These are phyloP conservation scores for Oopsacas minuta DNA, from an alignment of 37 sponge, comb jelly and placozoan genomes.

Conservation along the genomic window DNA sequence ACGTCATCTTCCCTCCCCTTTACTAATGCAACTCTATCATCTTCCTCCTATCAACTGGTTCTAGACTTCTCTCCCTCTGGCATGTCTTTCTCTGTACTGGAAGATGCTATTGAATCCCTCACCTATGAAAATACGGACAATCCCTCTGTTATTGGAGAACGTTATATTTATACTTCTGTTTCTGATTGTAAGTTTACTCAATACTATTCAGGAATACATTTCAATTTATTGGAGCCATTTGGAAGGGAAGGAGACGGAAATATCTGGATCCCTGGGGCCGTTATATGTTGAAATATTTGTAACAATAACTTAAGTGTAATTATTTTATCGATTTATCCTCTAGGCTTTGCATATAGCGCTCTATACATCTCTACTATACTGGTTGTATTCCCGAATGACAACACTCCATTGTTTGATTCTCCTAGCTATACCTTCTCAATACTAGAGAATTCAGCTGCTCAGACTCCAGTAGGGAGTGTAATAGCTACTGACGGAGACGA, in stretches of 20 bases:
- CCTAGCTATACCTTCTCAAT: background rate
- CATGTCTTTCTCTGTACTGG: background rate
- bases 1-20: background rate
- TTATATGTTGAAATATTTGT: too few species aligned
- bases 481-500: background rate
- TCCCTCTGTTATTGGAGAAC: background rate
- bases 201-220: too few species aligned
- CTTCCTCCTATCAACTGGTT: background rate
- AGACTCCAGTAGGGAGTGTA: background rate
- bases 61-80: background rate
- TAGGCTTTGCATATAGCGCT: background rate
- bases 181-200: constrained; percentile 18
- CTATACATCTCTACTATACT: background rate
- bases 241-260: too few species aligned
- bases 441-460: background rate
- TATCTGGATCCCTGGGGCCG: too few species aligned
- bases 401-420: background rate
- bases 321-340: background rate
- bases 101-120: background rate
- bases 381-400: background rate
- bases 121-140: background rate
- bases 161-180: background rate
- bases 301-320: too few species aligned
- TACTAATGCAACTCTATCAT: background rate
- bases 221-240: too few species aligned